Percentiles rank a stretch among this genome's conserved stretches.
These are phyloP conservation scores for Theropithecus gelada DNA, from an alignment of 2,113 vertebrate genomes.

Conservation along the genomic window DNA sequence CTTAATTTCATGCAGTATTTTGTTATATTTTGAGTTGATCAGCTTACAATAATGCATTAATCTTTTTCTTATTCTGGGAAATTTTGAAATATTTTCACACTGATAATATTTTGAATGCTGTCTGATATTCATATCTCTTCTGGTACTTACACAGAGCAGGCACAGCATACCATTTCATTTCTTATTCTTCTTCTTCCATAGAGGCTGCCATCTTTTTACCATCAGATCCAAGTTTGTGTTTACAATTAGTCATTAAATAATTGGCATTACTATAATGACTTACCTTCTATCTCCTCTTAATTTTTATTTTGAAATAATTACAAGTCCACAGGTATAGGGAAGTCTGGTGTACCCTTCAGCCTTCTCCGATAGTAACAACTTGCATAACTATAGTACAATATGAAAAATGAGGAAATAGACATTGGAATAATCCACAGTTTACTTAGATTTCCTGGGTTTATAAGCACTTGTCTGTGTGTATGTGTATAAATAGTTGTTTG, in stretches of 20 bases:
- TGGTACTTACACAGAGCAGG: background rate
- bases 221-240: background rate
- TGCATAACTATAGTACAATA: background rate
- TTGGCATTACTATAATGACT: background rate
- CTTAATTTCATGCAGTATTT: background rate
- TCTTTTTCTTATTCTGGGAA: background rate
- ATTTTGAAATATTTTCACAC: background rate
- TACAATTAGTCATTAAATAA: background rate
- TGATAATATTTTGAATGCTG: background rate
- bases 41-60: background rate
- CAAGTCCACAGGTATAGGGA: background rate
- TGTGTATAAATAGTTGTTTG: background rate
- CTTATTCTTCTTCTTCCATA: background rate
- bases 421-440: background rate
- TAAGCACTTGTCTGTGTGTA: background rate
- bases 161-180: background rate
- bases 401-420: background rate
- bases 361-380: background rate
- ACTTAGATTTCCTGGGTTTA: background rate
- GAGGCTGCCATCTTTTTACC: background rate
- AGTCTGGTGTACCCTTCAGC: background rate
- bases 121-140: background rate
- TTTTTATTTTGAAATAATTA: slow-evolving; percentile 28
- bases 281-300: background rate
- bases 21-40: slow-evolving; percentile 26